Evolutionary conservation across 2,113 vertebrate species (phyloP).

Genomic region (Octodon degus): DNA sequence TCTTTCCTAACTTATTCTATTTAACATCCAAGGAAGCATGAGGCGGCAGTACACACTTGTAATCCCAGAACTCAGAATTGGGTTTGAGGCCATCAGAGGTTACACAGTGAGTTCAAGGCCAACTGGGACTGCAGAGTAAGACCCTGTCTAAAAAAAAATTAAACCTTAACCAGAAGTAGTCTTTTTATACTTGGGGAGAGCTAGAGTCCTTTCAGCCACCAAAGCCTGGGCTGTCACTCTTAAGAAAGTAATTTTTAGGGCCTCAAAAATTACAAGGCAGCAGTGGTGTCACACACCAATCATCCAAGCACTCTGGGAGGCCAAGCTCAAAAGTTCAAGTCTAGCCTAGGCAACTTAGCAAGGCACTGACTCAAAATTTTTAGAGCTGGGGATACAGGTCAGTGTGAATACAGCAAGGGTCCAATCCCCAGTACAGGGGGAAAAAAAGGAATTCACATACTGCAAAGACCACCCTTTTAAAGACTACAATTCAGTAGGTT

Average conservation of each 20-base stretch:
- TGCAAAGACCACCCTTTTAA: neutral
- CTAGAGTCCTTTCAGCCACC: neutral
- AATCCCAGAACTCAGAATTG: neutral
- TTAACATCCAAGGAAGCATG: neutral
- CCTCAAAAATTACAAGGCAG: neutral
- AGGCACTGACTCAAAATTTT: neutral
- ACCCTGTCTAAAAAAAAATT: no score
- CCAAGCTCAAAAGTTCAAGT: neutral
- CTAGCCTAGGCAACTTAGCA: neutral
- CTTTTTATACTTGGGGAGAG: neutral
- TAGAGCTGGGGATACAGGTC: neutral
- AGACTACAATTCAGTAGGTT: neutral
- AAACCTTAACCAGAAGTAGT: neutral
- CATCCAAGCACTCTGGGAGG: neutral
- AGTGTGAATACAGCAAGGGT: neutral
- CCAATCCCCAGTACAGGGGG: neutral
- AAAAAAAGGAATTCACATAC: neutral
- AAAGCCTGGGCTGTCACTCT: neutral
- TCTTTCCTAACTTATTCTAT: neutral
- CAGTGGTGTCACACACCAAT: neutral
- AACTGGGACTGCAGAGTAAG: no score
- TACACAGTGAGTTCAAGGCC: no score
- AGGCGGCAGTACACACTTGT: no score
- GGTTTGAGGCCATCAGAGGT: neutral
- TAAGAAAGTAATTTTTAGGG: neutral